These are phyloP conservation scores for Polia nebulosa DNA, from an alignment of 2,888 invertebrate species.

Conservation along the genomic window DNA sequence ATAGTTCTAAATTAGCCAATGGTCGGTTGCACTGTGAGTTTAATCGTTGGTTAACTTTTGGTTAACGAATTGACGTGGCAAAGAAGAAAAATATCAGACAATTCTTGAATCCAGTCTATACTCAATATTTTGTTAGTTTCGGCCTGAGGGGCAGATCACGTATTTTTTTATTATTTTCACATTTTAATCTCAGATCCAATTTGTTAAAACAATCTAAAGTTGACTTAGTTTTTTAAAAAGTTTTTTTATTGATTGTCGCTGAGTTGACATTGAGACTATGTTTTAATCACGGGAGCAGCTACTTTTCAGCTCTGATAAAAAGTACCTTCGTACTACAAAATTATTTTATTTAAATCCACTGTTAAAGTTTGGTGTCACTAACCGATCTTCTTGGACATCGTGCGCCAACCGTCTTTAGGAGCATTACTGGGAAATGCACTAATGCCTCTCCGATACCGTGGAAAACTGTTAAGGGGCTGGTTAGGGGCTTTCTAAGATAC, in stretches of 20 bases:
- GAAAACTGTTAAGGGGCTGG: constrained; percentile 91
- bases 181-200: not conserved
- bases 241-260: not conserved
- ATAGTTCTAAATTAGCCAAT: constrained; percentile 87
- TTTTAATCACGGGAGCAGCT: not conserved
- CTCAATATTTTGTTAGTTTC: not conserved
- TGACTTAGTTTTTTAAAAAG: not conserved
- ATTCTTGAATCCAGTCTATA: not conserved
- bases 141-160: not conserved
- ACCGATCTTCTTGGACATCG: constrained; percentile 83
- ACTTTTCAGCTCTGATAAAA: not conserved
- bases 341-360: not conserved
- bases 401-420: constrained; percentile 87
- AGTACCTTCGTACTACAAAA: not conserved
- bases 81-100: not conserved
- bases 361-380: constrained; percentile 67
- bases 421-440: constrained; percentile 90
- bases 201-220: not conserved
- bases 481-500: constrained; percentile 90
- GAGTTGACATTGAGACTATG: not conserved
- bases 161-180: not conserved
- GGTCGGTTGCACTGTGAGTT: constrained; percentile 63
- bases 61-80: not conserved
- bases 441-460: constrained; percentile 88
- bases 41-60: constrained; percentile 58